Conservation (phyloP, 2,797 vertebrate species). For the Lepilemur ruficaudatus region DNA sequence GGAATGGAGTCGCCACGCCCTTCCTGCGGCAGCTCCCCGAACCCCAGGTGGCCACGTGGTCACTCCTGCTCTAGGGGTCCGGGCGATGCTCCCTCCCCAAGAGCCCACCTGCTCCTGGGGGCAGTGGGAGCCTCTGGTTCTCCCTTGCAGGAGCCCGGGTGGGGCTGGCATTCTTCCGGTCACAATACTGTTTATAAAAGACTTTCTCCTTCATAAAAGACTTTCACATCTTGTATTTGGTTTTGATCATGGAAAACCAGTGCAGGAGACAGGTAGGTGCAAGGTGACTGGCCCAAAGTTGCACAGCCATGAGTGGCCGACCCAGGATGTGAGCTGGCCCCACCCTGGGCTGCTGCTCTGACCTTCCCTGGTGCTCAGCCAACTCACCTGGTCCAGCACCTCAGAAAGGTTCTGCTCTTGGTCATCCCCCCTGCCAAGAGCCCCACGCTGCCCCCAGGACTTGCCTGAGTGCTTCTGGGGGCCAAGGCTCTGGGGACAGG, state of each 20-base stretch:
- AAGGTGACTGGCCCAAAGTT: rapidly evolving
- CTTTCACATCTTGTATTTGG: background rate
- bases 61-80: background rate
- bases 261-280: background rate
- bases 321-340: background rate
- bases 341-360: rapidly evolving
- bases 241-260: background rate
- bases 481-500: background rate
- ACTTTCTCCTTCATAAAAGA: too few relatives aligned
- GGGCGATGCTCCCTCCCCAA: background rate
- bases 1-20: rapidly evolving
- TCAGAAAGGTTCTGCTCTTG: background rate
- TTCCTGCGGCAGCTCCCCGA: rapidly evolving
- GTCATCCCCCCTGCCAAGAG: rapidly evolving
- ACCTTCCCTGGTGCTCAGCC: rapidly evolving
- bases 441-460: background rate
- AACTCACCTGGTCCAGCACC: rapidly evolving
- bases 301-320: rapidly evolving
- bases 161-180: rapidly evolving
- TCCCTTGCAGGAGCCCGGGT: background rate
- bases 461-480: too few relatives aligned
- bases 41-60: rapidly evolving
- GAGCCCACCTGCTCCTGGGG: background rate
- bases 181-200: rapidly evolving
- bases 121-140: rapidly evolving